A percentile compares a stretch with the other conserved stretches of the same genome.
These are phyloP conservation scores for Oenanthe melanoleuca DNA, from an alignment of 2,113 vertebrate genomes.

Conservation along the genomic window DNA sequence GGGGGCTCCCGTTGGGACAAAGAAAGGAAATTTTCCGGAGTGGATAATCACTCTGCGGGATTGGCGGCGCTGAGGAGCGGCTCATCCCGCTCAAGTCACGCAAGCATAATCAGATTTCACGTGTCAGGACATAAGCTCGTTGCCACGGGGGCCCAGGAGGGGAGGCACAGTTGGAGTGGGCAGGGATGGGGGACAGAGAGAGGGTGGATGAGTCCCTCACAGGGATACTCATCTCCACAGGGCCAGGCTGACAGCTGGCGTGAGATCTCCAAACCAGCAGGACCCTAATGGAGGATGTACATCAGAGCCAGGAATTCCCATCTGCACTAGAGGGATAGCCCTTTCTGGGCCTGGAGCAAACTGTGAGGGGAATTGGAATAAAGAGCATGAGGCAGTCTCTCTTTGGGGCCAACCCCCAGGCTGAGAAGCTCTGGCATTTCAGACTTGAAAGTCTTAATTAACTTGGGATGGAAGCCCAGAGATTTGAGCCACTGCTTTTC, in stretches of 20 bases:
- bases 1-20: not conserved
- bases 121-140: not conserved
- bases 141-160: not conserved
- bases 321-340: not conserved
- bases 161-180: not conserved
- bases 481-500: not conserved
- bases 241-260: not conserved
- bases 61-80: not conserved
- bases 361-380: not conserved
- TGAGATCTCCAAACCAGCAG: not conserved
- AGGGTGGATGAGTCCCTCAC: not conserved
- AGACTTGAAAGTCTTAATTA: not conserved
- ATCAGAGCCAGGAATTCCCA: not conserved
- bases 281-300: not conserved
- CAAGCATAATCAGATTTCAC: slow-evolving; percentile 27
- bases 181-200: not conserved
- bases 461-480: not conserved
- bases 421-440: not conserved
- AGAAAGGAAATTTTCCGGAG: not conserved
- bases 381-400: not conserved
- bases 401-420: not conserved
- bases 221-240: not conserved
- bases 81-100: slow-evolving; percentile 46
- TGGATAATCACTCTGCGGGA: slow-evolving; percentile 7
- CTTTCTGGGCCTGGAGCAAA: not conserved